phyloP scores from a whole-genome alignment of 2,797 vertebrate genomes.

The Coranthus polyacanthus region DNA sequence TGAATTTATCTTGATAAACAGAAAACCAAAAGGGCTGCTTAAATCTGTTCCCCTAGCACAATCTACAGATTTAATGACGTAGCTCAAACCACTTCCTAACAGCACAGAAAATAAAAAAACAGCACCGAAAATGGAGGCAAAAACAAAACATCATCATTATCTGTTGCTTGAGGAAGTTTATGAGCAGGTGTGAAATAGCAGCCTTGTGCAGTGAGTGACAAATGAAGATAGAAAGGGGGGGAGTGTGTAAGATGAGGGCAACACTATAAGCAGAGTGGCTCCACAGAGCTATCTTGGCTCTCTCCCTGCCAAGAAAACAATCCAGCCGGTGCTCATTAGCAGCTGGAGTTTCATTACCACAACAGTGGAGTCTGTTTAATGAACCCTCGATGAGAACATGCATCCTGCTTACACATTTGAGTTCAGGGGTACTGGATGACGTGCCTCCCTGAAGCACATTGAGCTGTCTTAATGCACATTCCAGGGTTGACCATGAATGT shows the following conservation, averaged over 20 bases:
- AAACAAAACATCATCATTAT: conserved; percentile 79
- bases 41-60: too few relatives aligned
- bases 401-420: conserved; percentile 71
- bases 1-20: too few relatives aligned
- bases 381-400: conserved; percentile 80
- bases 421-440: conserved; percentile 68
- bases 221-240: conserved; percentile 49
- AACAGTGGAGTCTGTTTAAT: conserved; percentile 79
- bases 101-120: conserved; percentile 58
- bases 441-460: conserved; percentile 54
- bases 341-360: conserved; percentile 81
- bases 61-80: conserved; percentile 12
- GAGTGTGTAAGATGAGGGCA: conserved; percentile 27
- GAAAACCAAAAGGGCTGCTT: too few relatives aligned
- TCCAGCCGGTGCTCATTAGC: conserved; percentile 83
- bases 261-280: conserved; percentile 55
- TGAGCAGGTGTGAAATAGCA: conserved; percentile 77
- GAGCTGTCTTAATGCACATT: conserved; percentile 59
- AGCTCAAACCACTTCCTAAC: conserved; percentile 69
- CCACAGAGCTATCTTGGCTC: conserved; percentile 57
- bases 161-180: conserved; percentile 76
- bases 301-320: conserved; percentile 72
- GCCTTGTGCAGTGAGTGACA: conserved; percentile 49
- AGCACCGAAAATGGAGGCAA: conserved; percentile 55
- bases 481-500: conserved; percentile 47